Conservation (phyloP, 2,888 invertebrate genomes). For the Quadriops clusia region DNA sequence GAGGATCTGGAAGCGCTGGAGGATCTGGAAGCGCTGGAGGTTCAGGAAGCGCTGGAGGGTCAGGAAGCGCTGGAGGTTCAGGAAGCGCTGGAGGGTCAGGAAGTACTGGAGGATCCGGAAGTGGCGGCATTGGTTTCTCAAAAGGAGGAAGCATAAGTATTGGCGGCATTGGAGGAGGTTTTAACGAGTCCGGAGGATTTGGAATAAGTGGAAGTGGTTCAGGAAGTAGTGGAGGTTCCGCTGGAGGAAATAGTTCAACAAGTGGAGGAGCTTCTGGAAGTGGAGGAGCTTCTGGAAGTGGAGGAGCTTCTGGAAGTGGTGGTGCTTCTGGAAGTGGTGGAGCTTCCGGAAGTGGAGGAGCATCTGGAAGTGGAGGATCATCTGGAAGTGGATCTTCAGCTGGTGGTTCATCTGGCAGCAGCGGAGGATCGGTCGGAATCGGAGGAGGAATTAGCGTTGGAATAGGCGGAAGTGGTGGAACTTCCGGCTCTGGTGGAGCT, state of each 20-base stretch:
- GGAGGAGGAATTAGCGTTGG: slow-evolving; percentile 14
- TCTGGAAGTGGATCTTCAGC: slow-evolving; percentile 1
- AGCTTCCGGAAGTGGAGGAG: slow-evolving; percentile 1
- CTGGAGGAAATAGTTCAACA: too few species aligned
- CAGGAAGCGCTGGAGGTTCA: slow-evolving; percentile 6
- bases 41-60: slow-evolving; percentile 4
- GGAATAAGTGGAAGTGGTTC: slow-evolving; percentile 4
- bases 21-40: slow-evolving; percentile 6
- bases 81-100: slow-evolving; percentile 8
- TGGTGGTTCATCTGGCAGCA: slow-evolving; percentile 9
- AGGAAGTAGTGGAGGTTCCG: slow-evolving; percentile 6
- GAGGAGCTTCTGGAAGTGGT: slow-evolving; percentile 1
- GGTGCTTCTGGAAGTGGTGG: slow-evolving; percentile 3
- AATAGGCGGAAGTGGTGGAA: slow-evolving; percentile 7
- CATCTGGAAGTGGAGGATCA: neutral
- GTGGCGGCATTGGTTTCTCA: slow-evolving; percentile 13
- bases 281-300: slow-evolving; percentile 10
- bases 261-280: slow-evolving; percentile 2
- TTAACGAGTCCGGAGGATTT: slow-evolving; percentile 4
- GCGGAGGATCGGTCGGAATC: slow-evolving; percentile 13
- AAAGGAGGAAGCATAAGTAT: too few species aligned
- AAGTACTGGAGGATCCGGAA: slow-evolving; percentile 2
- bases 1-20: slow-evolving; percentile 3
- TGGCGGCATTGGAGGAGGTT: slow-evolving; percentile 11
- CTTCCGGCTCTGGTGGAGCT: neutral